These are phyloP conservation scores for Meghimatium bilineatum DNA, from an alignment of 2,888 invertebrate genomes.

Conservation along the genomic window DNA sequence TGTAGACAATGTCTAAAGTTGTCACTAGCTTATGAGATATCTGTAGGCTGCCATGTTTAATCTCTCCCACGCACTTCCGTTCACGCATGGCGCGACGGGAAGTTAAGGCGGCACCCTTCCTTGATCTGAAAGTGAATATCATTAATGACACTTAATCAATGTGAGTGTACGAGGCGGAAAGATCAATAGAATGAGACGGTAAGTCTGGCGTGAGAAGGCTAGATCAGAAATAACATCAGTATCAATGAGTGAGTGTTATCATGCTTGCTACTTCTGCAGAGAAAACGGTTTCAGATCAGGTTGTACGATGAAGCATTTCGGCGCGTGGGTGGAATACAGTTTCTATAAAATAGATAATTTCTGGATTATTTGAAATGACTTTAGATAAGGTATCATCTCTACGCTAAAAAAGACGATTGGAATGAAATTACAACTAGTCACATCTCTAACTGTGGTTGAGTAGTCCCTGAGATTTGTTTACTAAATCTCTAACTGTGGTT, in stretches of 20 bases:
- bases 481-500: no score
- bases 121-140: constrained; percentile 18
- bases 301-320: no score
- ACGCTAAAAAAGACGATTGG: no score
- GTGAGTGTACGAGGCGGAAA: neutral
- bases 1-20: neutral
- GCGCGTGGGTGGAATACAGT: no score
- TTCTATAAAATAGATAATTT: no score
- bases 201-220: no score
- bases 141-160: constrained; percentile 21
- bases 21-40: neutral
- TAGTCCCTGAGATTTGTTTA: no score
- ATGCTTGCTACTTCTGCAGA: neutral
- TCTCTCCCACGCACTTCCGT: constrained; percentile 21
- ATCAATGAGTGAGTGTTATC: neutral
- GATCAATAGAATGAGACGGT: neutral
- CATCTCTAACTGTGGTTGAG: no score
- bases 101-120: neutral
- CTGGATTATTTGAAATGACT: no score
- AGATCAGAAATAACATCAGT: neutral
- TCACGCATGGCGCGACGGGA: neutral
- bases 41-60: constrained; percentile 19
- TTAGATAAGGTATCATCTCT: no score
- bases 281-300: no score
- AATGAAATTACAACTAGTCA: no score